phyloP scores from a whole-genome alignment of 92 coral and sea anemone species.

The Phenganax subtilis region DNA sequence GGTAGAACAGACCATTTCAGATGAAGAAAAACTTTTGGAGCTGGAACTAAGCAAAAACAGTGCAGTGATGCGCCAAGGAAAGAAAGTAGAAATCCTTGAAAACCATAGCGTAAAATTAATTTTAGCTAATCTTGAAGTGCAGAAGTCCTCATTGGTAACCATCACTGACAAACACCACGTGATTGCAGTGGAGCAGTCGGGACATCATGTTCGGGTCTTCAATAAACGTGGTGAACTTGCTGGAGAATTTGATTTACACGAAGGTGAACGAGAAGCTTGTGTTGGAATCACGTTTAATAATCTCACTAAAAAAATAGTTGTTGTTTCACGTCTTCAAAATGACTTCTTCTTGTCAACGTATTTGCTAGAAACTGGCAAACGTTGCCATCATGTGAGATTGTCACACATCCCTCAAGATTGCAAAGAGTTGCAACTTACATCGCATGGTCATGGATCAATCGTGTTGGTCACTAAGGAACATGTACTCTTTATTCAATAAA shows the following conservation, averaged over 20 bases:
- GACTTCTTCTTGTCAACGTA: slow-evolving; percentile 1
- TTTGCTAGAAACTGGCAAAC: neutral
- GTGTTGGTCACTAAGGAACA: neutral
- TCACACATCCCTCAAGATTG: neutral
- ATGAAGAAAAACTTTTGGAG: neutral
- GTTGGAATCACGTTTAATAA: neutral
- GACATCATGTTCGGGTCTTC: neutral
- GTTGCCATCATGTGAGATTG: neutral
- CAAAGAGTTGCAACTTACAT: neutral
- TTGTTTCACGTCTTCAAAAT: neutral
- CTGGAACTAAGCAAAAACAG: neutral
- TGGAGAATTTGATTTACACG: slow-evolving; percentile 3
- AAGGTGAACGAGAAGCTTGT: neutral
- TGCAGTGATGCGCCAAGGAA: neutral
- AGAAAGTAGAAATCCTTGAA: neutral
- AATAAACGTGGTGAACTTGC: neutral
- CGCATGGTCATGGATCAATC: neutral
- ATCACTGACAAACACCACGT: neutral
- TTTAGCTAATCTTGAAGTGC: neutral
- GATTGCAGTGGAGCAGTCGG: neutral
- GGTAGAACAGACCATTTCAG: neutral
- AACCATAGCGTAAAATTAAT: neutral
- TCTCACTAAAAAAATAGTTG: neutral
- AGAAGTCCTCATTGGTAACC: neutral
- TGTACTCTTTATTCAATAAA: neutral